Evolutionary conservation across 2,888 invertebrate species (phyloP).

Genomic region (Troides aeacus): DNA sequence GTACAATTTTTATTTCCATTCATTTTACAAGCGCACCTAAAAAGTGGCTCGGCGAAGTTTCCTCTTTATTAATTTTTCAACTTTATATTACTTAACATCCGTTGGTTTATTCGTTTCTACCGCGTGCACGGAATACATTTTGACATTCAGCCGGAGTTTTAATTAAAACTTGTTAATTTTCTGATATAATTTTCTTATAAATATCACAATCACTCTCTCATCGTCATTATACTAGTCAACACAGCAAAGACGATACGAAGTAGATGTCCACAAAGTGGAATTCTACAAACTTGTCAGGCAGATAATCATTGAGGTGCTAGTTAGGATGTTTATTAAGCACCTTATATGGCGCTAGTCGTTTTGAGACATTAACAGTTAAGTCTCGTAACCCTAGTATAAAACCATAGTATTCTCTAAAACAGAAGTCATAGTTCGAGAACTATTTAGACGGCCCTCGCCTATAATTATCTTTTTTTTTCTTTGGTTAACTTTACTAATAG

Average conservation of each 20-base stretch:
- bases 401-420: too few species aligned
- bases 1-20: conserved; percentile 78
- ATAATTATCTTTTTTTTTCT: too few species aligned
- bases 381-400: too few species aligned
- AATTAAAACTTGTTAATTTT: conserved; percentile 10
- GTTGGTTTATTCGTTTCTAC: conserved; percentile 63
- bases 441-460: too few species aligned
- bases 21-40: conserved; percentile 78
- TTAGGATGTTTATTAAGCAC: neutral
- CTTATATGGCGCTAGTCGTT: too few species aligned
- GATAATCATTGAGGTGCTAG: neutral
- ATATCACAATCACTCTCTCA: neutral
- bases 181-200: neutral
- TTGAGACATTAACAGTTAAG: too few species aligned
- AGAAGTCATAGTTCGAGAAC: too few species aligned
- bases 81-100: conserved; percentile 78
- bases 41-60: conserved; percentile 72
- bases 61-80: conserved; percentile 80
- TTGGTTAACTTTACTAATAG: too few species aligned
- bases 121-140: conserved; percentile 30
- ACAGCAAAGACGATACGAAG: too few species aligned
- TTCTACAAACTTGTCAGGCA: neutral
- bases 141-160: conserved; percentile 16
- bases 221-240: neutral
- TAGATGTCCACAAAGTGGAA: too few species aligned